phyloP scores from a whole-genome alignment of 2,797 vertebrate species.

The Prionace glauca region DNA sequence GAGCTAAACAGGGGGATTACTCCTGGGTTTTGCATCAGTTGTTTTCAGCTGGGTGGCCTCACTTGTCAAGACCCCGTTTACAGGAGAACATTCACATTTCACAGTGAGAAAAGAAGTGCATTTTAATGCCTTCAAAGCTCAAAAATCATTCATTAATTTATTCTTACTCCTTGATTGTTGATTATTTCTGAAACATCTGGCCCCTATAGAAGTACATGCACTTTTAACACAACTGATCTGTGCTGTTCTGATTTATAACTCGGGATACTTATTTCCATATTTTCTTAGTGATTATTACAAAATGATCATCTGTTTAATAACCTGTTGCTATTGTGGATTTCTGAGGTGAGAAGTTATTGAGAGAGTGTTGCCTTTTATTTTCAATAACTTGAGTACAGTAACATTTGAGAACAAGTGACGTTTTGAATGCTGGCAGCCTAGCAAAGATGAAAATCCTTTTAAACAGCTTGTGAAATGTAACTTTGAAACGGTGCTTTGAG shows the following conservation, averaged over 20 bases:
- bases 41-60: conserved; percentile 98
- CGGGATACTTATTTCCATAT: background rate
- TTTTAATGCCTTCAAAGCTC: conserved; percentile 98
- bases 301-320: background rate
- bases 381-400: conserved; percentile 13
- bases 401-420: conserved; percentile 50
- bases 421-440: conserved; percentile 51
- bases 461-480: conserved; percentile 64
- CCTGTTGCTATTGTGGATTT: background rate
- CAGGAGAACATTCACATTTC: conserved; percentile 82
- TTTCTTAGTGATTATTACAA: background rate
- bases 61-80: conserved; percentile 88
- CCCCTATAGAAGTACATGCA: conserved; percentile 54
- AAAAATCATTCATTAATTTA: conserved; percentile 98
- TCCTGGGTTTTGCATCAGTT: conserved; percentile 96
- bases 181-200: conserved; percentile 86
- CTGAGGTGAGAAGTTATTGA: background rate
- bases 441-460: conserved; percentile 57
- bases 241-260: background rate
- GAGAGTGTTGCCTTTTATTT: conserved; percentile 1
- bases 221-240: background rate
- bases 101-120: conserved; percentile 87
- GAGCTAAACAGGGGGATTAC: conserved; percentile 93
- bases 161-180: conserved; percentile 77
- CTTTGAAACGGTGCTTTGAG: conserved; percentile 71